Percentiles rank a stretch among this genome's conserved stretches.
phyloP scores from a whole-genome alignment of 37 sponge, comb jelly and placozoan genomes.

The Beroe forskalii region DNA sequence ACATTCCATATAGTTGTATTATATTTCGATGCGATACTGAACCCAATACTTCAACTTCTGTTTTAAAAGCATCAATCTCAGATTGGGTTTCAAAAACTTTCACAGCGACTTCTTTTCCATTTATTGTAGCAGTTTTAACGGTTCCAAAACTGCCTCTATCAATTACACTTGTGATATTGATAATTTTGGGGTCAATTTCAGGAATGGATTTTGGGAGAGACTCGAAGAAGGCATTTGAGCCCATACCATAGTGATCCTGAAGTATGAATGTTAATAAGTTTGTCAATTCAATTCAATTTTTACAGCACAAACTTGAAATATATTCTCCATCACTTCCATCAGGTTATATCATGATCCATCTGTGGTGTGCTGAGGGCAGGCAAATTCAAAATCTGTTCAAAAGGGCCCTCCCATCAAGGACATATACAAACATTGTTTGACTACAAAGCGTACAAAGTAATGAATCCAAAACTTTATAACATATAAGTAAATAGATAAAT shows the following conservation, averaged over 20 bases:
- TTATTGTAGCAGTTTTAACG: neutral
- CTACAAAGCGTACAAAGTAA: too few relatives aligned
- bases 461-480: too few relatives aligned
- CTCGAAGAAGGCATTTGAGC: neutral
- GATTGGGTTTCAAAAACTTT: constrained; percentile 44
- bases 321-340: too few relatives aligned
- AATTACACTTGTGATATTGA: neutral
- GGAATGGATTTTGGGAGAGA: neutral
- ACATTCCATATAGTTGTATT: constrained; percentile 36
- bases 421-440: too few relatives aligned
- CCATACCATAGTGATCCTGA: constrained; percentile 47
- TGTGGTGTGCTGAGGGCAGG: too few relatives aligned
- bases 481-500: too few relatives aligned
- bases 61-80: constrained; percentile 39
- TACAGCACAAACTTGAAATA: too few relatives aligned
- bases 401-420: too few relatives aligned
- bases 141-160: constrained; percentile 59
- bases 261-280: too few relatives aligned
- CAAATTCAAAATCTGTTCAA: too few relatives aligned
- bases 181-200: constrained; percentile 23
- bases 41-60: constrained; percentile 46
- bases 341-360: too few relatives aligned
- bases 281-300: too few relatives aligned
- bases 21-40: constrained; percentile 30
- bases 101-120: constrained; percentile 32